phyloP scores from a whole-genome alignment of 2,888 invertebrate genomes.

The Anarsia innoxiella region DNA sequence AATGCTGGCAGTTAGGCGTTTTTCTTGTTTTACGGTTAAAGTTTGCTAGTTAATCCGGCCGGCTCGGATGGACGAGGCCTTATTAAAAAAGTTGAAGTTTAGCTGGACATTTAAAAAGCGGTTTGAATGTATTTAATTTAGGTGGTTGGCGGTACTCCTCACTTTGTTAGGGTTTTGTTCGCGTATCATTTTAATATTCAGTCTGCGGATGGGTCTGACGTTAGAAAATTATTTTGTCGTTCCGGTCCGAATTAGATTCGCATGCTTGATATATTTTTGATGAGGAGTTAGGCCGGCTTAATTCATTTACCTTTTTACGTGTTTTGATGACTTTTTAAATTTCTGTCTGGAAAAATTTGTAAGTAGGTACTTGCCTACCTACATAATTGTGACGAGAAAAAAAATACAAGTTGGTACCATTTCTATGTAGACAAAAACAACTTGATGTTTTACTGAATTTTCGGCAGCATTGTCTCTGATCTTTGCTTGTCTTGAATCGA shows the following conservation, averaged over 20 bases:
- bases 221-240: constrained; percentile 10
- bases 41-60: constrained; percentile 46
- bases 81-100: constrained; percentile 61
- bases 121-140: constrained; percentile 34
- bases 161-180: constrained; percentile 17
- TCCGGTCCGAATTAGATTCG: constrained; percentile 6
- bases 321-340: too few relatives aligned
- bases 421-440: too few relatives aligned
- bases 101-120: constrained; percentile 40
- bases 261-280: constrained; percentile 11
- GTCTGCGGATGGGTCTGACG: constrained; percentile 6
- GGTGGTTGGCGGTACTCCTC: constrained; percentile 13
- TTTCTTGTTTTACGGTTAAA: constrained; percentile 42
- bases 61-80: constrained; percentile 31
- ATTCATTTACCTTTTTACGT: background rate
- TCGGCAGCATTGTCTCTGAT: too few relatives aligned
- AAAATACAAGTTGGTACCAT: too few relatives aligned
- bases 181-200: constrained; percentile 11
- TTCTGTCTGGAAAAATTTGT: too few relatives aligned
- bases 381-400: too few relatives aligned
- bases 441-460: too few relatives aligned
- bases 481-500: too few relatives aligned
- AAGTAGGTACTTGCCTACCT: too few relatives aligned
- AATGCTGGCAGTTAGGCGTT: constrained; percentile 27
- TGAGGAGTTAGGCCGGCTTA: background rate